These are phyloP conservation scores for Microtus ochrogaster DNA, from an alignment of 2,113 vertebrate genomes.

Conservation along the genomic window DNA sequence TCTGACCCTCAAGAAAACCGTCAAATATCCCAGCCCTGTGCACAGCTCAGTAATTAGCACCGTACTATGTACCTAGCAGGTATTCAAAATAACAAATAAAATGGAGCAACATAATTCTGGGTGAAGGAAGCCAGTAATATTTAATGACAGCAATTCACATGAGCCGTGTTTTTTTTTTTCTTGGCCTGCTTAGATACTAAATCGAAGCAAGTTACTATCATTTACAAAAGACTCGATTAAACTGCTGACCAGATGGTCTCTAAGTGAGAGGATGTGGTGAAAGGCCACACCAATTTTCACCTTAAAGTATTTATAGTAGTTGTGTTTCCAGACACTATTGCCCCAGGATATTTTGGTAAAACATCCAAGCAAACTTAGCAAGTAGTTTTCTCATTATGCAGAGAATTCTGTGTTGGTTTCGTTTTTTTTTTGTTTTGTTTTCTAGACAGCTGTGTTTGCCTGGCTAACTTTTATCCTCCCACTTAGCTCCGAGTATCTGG, in stretches of 20 bases:
- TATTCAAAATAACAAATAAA: conserved; percentile 39
- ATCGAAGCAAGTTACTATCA: conserved; percentile 17
- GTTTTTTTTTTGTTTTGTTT: neutral
- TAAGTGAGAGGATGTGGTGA: neutral
- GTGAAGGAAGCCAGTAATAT: conserved; percentile 25
- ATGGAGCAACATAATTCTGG: neutral
- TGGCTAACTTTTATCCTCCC: neutral
- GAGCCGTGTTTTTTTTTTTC: conserved; percentile 1
- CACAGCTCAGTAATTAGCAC: neutral
- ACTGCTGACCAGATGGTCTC: neutral
- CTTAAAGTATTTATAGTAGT: neutral
- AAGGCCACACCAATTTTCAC: neutral
- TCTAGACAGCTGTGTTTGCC: neutral
- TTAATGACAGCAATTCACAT: neutral
- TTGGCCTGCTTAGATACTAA: conserved; percentile 2
- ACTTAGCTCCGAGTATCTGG: neutral
- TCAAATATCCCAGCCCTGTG: neutral
- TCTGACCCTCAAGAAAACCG: neutral
- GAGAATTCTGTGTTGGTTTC: neutral
- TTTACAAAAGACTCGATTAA: conserved; percentile 10
- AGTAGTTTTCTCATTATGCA: neutral
- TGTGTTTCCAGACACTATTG: neutral
- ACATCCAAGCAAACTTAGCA: neutral
- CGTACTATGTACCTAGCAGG: neutral
- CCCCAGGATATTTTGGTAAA: conserved; percentile 27